Evolutionary conservation across 1,140 invertebrate species (phyloP), one percentile per base, ranked within the genome.

Genomic region (Armadillidium nasatum): DNA sequence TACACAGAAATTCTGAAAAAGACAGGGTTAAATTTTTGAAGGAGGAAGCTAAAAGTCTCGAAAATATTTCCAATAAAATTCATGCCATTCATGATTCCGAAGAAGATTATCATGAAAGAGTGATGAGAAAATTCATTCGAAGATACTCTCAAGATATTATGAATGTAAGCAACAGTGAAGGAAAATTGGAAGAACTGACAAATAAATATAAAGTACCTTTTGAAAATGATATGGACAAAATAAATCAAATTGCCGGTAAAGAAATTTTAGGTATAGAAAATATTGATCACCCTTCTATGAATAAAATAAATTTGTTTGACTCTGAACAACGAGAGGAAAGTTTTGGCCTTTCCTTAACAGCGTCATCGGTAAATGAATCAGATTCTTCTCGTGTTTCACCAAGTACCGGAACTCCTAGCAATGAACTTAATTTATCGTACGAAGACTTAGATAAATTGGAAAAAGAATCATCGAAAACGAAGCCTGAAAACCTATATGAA

Each of bases 261-360:
- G 50, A 60, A 60, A 60, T 60, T 19, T 60, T 60, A 60, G 50
- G 50, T 19, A 60, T 19, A 60, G 50, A 60, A 60, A 60, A 60
- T 60, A 19, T 60, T 60, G 1, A 7, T 60, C 1, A 60, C 11
- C 50, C 2, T 60, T 60, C 19, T 60, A 60, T 15, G 7, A 15
- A 60, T 60, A 19, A 19, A 60, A 1, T 15, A 60, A 33, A 33
- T 33, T 33, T 60, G 50, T 7, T 60, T 19, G 50, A 60, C 50
- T 13, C 19, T 4, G 11, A 15, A 15, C 50, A 60, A 7, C 33
- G 6, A 33, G 6, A 4, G 50, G 50, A 60, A 60, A 15, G 11
- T 19, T 7, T 60, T 60, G 50, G 50, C 19, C 19, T 7, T 60
- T 60, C 50, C 1, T 13, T 15, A 2, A 15, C 50, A 13, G 19